phyloP scores from a whole-genome alignment of 2,888 invertebrate species.

The Stenchaetothrips biformis region DNA sequence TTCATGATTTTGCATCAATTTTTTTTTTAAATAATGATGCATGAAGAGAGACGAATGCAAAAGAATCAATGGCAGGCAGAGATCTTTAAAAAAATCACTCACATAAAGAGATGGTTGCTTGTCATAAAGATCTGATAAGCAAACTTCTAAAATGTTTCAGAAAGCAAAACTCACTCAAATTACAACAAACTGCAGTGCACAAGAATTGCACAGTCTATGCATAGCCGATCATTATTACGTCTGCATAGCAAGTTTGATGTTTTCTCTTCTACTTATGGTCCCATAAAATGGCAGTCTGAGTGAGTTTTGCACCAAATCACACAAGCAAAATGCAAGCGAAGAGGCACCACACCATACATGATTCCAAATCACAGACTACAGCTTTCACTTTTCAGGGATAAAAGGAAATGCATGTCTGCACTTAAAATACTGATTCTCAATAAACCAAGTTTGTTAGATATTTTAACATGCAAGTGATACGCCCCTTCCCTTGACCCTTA shows the following conservation, averaged over 20 bases:
- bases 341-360: background rate
- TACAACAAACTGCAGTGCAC: background rate
- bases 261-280: background rate
- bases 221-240: too few relatives aligned
- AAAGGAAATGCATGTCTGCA: background rate
- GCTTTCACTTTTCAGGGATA: background rate
- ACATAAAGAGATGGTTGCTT: constrained; percentile 13
- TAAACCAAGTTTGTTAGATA: background rate
- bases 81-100: constrained; percentile 18
- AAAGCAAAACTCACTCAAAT: constrained; percentile 11
- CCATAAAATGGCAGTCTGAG: constrained; percentile 3
- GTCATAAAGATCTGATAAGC: background rate
- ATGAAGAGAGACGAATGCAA: constrained; percentile 8
- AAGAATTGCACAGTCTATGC: background rate
- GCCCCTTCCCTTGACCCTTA: background rate
- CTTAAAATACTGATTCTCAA: background rate
- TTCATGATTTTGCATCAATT: background rate
- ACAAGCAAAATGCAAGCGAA: constrained; percentile 9
- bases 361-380: background rate
- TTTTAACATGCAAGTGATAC: constrained; percentile 6
- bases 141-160: background rate
- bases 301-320: constrained; percentile 8
- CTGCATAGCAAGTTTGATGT: background rate
- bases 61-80: constrained; percentile 22
- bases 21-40: background rate